Evolutionary conservation across 1,140 invertebrate genomes (phyloP).

Genomic region (Copidosoma floridanum): DNA sequence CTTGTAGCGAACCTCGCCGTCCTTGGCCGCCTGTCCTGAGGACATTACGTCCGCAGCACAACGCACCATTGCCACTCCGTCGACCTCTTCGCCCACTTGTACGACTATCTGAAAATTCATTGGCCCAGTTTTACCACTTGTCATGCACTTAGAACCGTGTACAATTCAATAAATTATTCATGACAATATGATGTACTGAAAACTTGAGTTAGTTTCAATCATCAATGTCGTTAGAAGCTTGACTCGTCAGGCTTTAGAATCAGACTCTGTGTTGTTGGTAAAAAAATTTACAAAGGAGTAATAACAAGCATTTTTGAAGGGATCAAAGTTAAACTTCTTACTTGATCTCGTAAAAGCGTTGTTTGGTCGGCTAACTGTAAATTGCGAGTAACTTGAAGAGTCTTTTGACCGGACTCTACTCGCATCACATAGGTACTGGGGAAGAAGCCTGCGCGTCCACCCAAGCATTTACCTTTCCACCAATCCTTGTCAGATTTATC

Average conservation of each 20-base stretch:
- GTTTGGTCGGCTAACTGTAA: constrained; percentile 67
- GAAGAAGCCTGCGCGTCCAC: constrained; percentile 86
- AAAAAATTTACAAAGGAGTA: too few relatives aligned
- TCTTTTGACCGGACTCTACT: constrained; percentile 83
- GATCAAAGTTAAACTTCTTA: constrained; percentile 36
- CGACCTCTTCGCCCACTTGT: constrained; percentile 84
- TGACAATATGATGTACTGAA: too few relatives aligned
- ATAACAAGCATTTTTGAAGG: too few relatives aligned
- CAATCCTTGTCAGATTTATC: constrained; percentile 93
- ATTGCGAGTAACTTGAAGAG: constrained; percentile 78
- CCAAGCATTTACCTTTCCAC: constrained; percentile 94
- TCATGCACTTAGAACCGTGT: too few relatives aligned
- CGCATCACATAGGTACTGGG: constrained; percentile 92
- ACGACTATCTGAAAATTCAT: constrained; percentile 79
- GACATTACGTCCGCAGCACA: constrained; percentile 80
- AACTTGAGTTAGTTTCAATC: too few relatives aligned
- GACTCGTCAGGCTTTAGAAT: too few relatives aligned
- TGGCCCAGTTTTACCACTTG: too few relatives aligned
- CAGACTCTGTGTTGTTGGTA: too few relatives aligned
- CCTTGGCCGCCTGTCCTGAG: constrained; percentile 74
- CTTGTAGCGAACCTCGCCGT: constrained; percentile 66
- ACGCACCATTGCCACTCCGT: constrained; percentile 91
- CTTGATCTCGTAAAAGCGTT: constrained; percentile 70
- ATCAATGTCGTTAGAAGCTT: too few relatives aligned
- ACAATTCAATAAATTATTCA: too few relatives aligned